Conservation (phyloP, 2,113 vertebrate genomes). For the Aspiorhynchus laticeps region DNA sequence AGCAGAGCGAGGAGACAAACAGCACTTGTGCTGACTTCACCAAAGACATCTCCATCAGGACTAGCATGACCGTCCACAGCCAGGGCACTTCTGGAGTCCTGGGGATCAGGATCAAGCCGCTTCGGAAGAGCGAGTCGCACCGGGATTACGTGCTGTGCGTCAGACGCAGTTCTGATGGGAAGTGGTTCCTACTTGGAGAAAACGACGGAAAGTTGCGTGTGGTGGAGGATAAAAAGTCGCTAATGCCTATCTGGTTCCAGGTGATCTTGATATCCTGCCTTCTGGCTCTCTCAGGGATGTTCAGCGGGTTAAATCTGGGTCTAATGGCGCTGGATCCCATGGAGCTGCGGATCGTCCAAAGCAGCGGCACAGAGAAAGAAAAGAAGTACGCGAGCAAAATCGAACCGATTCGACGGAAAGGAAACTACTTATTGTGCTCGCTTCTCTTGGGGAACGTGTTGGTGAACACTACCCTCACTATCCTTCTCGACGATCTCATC, state of each 20-base stretch:
- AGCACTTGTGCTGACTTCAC: constrained; percentile 79
- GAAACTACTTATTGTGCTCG: constrained; percentile 94
- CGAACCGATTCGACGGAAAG: constrained; percentile 90
- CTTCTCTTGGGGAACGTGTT: constrained; percentile 93
- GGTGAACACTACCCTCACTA: constrained; percentile 97
- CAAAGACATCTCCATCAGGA: constrained; percentile 72
- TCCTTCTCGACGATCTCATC: constrained; percentile 91
- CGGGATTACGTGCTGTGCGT: constrained; percentile 88
- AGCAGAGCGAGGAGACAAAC: constrained; percentile 68
- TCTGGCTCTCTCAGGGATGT: constrained; percentile 91
- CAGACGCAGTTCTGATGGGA: constrained; percentile 69
- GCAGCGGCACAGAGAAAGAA: constrained; percentile 91
- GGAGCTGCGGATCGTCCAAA: constrained; percentile 97
- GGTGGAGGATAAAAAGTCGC: constrained; percentile 80
- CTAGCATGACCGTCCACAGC: constrained; percentile 61
- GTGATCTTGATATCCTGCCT: constrained; percentile 79
- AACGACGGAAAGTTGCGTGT: constrained; percentile 80
- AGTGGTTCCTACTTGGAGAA: constrained; percentile 78
- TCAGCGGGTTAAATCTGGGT: constrained; percentile 95
- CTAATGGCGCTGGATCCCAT: constrained; percentile 97
- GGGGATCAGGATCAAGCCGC: constrained; percentile 76
- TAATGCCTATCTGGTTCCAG: constrained; percentile 91
- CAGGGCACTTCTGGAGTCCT: constrained; percentile 82
- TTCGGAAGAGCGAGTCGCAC: constrained; percentile 84
- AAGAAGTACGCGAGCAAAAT: constrained; percentile 88